These are phyloP conservation scores for Galbula dea DNA, from an alignment of 2,113 vertebrate species.

Conservation along the genomic window DNA sequence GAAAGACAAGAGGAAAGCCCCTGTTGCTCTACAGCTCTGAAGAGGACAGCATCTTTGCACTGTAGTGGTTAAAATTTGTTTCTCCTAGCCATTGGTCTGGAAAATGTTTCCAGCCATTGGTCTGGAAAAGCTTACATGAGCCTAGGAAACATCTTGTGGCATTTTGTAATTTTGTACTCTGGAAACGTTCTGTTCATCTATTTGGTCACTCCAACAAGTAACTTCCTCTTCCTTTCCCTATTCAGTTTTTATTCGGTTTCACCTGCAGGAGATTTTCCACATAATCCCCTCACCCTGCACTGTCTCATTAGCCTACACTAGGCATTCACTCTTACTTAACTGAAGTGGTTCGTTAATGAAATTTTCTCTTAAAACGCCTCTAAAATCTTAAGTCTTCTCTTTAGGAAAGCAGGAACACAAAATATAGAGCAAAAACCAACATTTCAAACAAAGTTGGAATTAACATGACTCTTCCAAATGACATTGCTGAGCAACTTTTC, in stretches of 20 bases:
- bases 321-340: background rate
- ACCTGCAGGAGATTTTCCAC: background rate
- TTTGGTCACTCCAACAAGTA: background rate
- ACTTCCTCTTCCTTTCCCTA: background rate
- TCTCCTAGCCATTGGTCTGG: background rate
- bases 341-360: background rate
- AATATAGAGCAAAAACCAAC: background rate
- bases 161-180: background rate
- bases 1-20: background rate
- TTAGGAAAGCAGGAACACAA: background rate
- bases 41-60: background rate
- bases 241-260: background rate
- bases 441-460: background rate
- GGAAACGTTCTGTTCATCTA: background rate
- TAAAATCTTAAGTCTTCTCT: background rate
- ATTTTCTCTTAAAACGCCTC: background rate
- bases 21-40: background rate
- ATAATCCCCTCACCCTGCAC: background rate
- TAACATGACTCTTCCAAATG: background rate
- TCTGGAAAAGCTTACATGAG: background rate
- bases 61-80: background rate
- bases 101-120: background rate
- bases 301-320: constrained; percentile 11
- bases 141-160: background rate
- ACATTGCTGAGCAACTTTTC: background rate